Percentiles rank a stretch among this genome's conserved stretches.
These are phyloP conservation scores for Silurus asotus DNA, from an alignment of 2,113 vertebrate species.

Conservation along the genomic window DNA sequence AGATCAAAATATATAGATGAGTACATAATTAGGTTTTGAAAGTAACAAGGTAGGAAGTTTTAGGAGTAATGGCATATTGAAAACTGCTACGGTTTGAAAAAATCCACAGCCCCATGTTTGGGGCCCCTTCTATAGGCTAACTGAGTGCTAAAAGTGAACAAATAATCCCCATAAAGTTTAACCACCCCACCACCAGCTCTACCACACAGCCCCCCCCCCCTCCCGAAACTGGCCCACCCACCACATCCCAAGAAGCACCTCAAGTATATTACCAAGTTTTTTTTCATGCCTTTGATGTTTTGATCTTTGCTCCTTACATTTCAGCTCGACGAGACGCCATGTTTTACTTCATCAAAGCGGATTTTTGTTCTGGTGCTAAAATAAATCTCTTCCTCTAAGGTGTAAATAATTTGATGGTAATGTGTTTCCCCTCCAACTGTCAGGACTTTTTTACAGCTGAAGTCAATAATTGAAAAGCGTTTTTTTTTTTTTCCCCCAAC, in stretches of 20 bases:
- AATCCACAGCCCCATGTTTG: no score
- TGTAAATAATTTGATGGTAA: conserved; percentile 44
- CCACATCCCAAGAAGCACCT: no score
- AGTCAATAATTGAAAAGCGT: conserved; percentile 12
- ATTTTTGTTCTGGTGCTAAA: neutral
- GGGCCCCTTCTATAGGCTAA: no score
- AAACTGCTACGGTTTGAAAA: neutral
- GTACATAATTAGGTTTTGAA: neutral
- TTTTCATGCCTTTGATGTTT: neutral
- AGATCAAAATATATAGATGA: neutral
- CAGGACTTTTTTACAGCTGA: conserved; percentile 17
- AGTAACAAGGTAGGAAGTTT: neutral
- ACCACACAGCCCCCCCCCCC: no score
- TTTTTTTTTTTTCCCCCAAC: conserved; percentile 2
- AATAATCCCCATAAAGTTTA: no score
- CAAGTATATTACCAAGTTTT: neutral
- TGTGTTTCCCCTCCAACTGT: conserved; percentile 28
- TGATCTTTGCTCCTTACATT: neutral
- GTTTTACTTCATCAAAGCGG: conserved; percentile 6
- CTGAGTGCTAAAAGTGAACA: no score
- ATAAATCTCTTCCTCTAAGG: conserved; percentile 22
- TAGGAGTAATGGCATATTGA: no score
- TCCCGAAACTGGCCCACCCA: no score
- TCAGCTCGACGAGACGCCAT: neutral
- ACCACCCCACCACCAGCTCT: no score